Conservation (phyloP, 2,888 invertebrate species). For the Euplexia lucipara region DNA sequence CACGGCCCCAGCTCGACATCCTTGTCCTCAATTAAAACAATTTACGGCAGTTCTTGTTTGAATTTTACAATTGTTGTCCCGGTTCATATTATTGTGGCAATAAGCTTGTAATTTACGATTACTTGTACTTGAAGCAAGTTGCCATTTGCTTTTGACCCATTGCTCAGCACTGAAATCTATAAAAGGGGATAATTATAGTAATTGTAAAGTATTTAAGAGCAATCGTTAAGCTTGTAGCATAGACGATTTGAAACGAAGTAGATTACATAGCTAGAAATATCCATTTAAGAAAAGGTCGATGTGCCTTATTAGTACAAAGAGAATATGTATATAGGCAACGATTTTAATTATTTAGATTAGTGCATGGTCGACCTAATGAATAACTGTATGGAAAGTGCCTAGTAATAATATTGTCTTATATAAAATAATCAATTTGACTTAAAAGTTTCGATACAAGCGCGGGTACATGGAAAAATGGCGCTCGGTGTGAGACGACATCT, state of each 20-base stretch:
- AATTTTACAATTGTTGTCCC: slow-evolving; percentile 79
- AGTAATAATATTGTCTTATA: not conserved
- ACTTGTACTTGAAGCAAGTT: slow-evolving; percentile 47
- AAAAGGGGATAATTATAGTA: slow-evolving; percentile 57
- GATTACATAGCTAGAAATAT: slow-evolving; percentile 11
- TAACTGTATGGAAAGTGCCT: not conserved
- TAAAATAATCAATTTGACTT: slow-evolving; percentile 11
- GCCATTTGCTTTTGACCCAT: slow-evolving; percentile 43
- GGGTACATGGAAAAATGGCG: slow-evolving; percentile 10
- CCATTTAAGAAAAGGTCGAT: slow-evolving; percentile 17
- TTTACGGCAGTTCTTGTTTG: slow-evolving; percentile 83
- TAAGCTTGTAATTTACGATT: slow-evolving; percentile 53
- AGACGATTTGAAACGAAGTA: slow-evolving; percentile 26
- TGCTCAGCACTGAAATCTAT: slow-evolving; percentile 41
- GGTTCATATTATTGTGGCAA: slow-evolving; percentile 65
- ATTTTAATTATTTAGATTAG: slow-evolving; percentile 15
- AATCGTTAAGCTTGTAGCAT: slow-evolving; percentile 36
- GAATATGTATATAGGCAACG: slow-evolving; percentile 10
- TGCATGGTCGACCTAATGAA: not conserved
- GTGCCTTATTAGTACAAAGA: slow-evolving; percentile 15
- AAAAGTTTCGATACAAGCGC: not conserved
- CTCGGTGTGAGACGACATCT: slow-evolving; percentile 39
- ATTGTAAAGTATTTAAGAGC: slow-evolving; percentile 29
- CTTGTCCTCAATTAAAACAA: slow-evolving; percentile 89
- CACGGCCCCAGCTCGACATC: slow-evolving; percentile 80